Percentiles rank a stretch among this genome's conserved stretches.
Evolutionary conservation across 2,113 vertebrate species (phyloP).

Genomic region (Python bivittatus): DNA sequence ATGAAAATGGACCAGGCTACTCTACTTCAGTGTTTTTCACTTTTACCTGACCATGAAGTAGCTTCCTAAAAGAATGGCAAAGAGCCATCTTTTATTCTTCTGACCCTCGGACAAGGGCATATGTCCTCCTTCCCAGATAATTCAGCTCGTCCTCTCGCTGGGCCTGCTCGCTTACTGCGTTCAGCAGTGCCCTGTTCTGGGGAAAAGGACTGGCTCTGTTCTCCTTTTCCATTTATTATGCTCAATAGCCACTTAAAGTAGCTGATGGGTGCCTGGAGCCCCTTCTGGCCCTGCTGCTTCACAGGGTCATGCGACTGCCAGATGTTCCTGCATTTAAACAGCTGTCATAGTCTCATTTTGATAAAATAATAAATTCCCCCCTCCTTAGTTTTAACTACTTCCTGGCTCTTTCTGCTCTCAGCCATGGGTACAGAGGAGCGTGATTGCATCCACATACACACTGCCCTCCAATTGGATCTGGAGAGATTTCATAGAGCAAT

Average conservation of each 20-base stretch:
- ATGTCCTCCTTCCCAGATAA: constrained; percentile 8
- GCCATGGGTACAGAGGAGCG: background rate
- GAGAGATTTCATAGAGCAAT: background rate
- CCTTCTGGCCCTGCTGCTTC: constrained; percentile 28
- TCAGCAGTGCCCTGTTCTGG: constrained; percentile 2
- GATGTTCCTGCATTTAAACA: constrained; percentile 43
- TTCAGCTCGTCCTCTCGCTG: background rate
- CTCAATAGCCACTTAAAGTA: constrained; percentile 31
- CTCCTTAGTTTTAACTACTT: constrained; percentile 17
- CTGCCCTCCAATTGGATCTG: background rate
- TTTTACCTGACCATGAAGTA: background rate
- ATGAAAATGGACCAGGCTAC: background rate
- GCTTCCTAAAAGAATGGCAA: background rate
- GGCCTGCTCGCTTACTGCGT: background rate
- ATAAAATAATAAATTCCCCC: constrained; percentile 30
- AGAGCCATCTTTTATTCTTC: background rate
- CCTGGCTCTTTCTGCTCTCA: background rate
- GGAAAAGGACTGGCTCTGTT: constrained; percentile 8
- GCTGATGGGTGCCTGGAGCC: constrained; percentile 35
- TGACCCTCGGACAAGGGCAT: constrained; percentile 21
- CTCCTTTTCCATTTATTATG: constrained; percentile 31
- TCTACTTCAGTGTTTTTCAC: background rate
- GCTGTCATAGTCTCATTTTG: constrained; percentile 22
- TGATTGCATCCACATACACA: background rate
- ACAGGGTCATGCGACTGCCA: constrained; percentile 29